Percentiles rank a stretch among this genome's conserved stretches.
phyloP scores from a whole-genome alignment of 2,888 invertebrate species.

The Caenorhabditis afra region DNA sequence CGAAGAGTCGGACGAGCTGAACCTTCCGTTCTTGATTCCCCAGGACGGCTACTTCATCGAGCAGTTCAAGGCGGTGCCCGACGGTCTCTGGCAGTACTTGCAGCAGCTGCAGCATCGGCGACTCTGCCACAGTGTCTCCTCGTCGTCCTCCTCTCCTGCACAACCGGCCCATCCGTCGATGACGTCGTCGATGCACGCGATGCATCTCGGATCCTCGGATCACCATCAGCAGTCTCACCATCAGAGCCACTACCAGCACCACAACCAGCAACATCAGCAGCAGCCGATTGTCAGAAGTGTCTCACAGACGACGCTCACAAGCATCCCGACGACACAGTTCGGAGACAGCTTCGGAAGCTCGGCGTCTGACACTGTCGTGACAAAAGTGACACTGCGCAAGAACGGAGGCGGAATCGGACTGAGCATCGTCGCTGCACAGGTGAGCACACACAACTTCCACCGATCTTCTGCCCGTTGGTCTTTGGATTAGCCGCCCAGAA shows the following conservation, averaged over 20 bases:
- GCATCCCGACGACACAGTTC: constrained; percentile 65
- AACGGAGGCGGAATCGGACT: constrained; percentile 97
- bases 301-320: constrained; percentile 66
- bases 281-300: constrained; percentile 65
- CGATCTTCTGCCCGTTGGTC: constrained; percentile 15
- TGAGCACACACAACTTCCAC: too few relatives aligned
- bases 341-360: constrained; percentile 65
- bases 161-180: constrained; percentile 19
- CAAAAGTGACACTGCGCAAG: constrained; percentile 83
- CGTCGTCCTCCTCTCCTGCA: constrained; percentile 5
- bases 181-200: constrained; percentile 39
- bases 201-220: constrained; percentile 35
- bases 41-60: constrained; percentile 92
- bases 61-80: constrained; percentile 61
- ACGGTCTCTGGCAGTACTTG: constrained; percentile 63
- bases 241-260: constrained; percentile 24
- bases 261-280: constrained; percentile 17
- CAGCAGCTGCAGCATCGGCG: constrained; percentile 57
- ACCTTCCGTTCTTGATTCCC: constrained; percentile 92
- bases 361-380: constrained; percentile 48
- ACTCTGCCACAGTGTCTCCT: constrained; percentile 62
- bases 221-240: background rate
- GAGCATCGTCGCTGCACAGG: constrained; percentile 98
- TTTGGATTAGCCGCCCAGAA: constrained; percentile 28
- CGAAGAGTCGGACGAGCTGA: constrained; percentile 90